Base-by-base conservation (phyloP, 1,140 invertebrate species). In the Dendrolimus kikuchii region DNA sequence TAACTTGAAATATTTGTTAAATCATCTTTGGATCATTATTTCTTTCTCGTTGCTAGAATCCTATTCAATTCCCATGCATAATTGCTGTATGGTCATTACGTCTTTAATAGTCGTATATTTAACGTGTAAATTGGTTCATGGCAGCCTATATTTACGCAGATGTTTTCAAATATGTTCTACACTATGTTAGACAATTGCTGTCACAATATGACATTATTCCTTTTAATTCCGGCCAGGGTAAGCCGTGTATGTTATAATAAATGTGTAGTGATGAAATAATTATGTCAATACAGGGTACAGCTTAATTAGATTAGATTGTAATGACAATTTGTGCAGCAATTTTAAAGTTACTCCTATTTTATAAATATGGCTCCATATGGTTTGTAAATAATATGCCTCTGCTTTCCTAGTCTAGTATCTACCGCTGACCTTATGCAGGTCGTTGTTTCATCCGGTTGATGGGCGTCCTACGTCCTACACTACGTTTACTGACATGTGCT, bases 51-150 rank as follows among this genome's bases (percentile, higher is more conserved):
- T 23, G 3, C 23, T 23, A 23, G 23, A 23, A 1, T 3, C 23
- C 41, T n/a, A 42, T 45, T 51, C 39, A 53, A 53, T 52, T 50
- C 51, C 55, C 51, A 50, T 53, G 42, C 52, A 51, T 38, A 65
- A 46, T 51, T 50, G 57, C 45, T 42, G 7, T 53, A 52, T 62
- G 55, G 44, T 55, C 8, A 10, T 10, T 46, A 5, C 23, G 43
- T 46, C 9, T 70, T 64, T 68, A 73, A 69, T 67, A 64, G 66
- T 71, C 47, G 55, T 65, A 64, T 70, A 59, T 68, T 69, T 72
- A 62, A 60, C 59, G 64, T 67, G 61, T 69, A 80, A 80, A 76
- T 77, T 75, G 67, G 77, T 76, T 74, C 74, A 77, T 71, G 72
- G 72, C 62, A 66, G 55, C 53, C 44, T 53, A 48, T 76, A 66